Evolutionary conservation across 2,888 invertebrate species (phyloP).

Genomic region (Glyphotaelius pellucidus): DNA sequence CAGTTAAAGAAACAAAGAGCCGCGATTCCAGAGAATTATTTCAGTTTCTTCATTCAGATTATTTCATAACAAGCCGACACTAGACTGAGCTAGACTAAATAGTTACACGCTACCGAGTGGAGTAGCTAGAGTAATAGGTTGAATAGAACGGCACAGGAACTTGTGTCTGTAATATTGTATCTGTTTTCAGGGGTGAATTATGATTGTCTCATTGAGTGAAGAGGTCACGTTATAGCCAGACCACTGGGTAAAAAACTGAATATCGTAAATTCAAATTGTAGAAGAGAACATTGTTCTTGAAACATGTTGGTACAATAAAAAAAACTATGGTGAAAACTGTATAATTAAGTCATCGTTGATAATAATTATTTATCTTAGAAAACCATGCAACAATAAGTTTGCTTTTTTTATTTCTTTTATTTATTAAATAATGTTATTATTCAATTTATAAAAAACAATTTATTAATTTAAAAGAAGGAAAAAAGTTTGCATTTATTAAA

Average conservation of each 20-base stretch:
- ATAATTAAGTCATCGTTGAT: neutral
- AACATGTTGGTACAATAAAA: neutral
- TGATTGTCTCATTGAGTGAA: no score
- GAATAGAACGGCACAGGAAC: neutral
- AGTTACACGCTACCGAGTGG: constrained; percentile 17
- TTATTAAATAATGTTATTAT: no score
- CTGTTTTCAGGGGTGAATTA: neutral
- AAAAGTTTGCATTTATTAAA: neutral
- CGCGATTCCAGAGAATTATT: constrained; percentile 15
- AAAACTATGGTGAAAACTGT: neutral
- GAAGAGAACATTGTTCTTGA: neutral
- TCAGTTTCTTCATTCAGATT: constrained; percentile 33
- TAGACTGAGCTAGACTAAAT: neutral
- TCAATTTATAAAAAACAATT: no score
- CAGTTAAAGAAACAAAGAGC: constrained; percentile 37
- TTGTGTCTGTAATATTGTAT: neutral
- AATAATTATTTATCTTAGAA: neutral
- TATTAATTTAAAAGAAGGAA: no score
- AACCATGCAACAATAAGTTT: neutral
- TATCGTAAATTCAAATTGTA: neutral
- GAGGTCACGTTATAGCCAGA: neutral
- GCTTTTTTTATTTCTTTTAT: no score
- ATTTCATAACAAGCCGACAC: neutral
- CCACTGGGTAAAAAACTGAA: neutral
- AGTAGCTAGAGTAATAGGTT: constrained; percentile 16